Conservation (phyloP, 2,888 invertebrate genomes). For the Apomyelois bistriatella region DNA sequence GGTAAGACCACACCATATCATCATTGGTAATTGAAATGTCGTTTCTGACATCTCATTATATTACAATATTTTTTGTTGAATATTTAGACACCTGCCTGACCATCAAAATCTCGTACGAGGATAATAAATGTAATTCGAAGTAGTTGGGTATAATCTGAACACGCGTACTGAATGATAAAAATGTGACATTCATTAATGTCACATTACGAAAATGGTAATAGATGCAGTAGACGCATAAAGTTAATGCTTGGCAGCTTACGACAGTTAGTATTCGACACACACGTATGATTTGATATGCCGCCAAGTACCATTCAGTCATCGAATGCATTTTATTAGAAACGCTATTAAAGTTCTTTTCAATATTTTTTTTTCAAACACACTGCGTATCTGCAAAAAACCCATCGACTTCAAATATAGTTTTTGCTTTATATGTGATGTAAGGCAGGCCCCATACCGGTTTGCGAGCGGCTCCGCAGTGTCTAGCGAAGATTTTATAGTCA, state of each 20-base stretch:
- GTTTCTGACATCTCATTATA: slow-evolving; percentile 6
- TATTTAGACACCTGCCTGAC: too few species aligned
- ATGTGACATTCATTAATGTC: slow-evolving; percentile 46
- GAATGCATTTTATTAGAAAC: neutral
- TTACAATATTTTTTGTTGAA: neutral
- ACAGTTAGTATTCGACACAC: slow-evolving; percentile 47
- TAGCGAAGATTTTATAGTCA: slow-evolving; percentile 52
- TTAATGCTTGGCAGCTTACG: slow-evolving; percentile 32
- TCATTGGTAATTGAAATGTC: slow-evolving; percentile 4
- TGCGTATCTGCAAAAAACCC: neutral
- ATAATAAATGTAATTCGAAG: neutral
- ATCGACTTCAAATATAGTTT: slow-evolving; percentile 29
- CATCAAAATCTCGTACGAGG: neutral
- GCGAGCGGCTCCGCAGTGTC: slow-evolving; percentile 68
- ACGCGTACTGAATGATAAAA: slow-evolving; percentile 32
- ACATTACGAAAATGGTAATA: slow-evolving; percentile 47
- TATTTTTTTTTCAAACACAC: neutral
- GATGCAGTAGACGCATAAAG: slow-evolving; percentile 43
- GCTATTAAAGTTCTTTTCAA: neutral
- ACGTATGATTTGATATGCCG: slow-evolving; percentile 16
- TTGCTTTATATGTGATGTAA: slow-evolving; percentile 54
- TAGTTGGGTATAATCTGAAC: neutral
- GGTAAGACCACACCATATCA: neutral
- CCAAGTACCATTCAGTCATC: neutral
- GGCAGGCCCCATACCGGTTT: slow-evolving; percentile 63